A percentile compares a stretch with the other conserved stretches of the same genome.
Evolutionary conservation across 2,888 invertebrate species (phyloP).

Genomic region (Lysandra coridon): DNA sequence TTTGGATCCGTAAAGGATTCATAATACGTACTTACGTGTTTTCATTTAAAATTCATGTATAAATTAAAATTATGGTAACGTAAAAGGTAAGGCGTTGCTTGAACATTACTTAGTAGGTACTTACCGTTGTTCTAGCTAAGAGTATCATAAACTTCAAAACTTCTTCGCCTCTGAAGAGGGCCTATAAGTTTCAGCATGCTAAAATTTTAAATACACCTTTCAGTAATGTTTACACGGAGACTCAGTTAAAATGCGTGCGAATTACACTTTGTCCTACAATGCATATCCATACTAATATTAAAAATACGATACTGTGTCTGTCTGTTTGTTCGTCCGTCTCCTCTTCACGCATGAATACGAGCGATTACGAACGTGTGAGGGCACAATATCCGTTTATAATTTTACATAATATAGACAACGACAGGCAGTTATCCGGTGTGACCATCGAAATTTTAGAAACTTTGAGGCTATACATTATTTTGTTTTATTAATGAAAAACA

Average conservation of each 20-base stretch:
- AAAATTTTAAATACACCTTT: background rate
- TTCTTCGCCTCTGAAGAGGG: background rate
- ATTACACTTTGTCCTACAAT: background rate
- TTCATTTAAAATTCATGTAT: no score
- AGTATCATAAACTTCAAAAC: constrained; percentile 12
- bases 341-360: no score
- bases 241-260: background rate
- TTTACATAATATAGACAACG: no score
- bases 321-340: no score
- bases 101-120: background rate
- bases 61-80: background rate
- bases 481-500: no score
- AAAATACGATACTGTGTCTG: background rate
- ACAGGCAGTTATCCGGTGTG: no score
- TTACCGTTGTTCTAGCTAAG: background rate
- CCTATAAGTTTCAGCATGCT: background rate
- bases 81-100: background rate
- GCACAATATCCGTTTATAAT: no score
- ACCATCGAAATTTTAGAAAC: no score
- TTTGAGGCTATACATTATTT: no score
- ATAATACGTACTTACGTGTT: background rate
- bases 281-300: background rate
- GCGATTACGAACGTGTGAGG: no score
- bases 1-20: background rate
- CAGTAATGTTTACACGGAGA: background rate